phyloP scores from a whole-genome alignment of 2,888 invertebrate genomes.

The Philaethria dido region DNA sequence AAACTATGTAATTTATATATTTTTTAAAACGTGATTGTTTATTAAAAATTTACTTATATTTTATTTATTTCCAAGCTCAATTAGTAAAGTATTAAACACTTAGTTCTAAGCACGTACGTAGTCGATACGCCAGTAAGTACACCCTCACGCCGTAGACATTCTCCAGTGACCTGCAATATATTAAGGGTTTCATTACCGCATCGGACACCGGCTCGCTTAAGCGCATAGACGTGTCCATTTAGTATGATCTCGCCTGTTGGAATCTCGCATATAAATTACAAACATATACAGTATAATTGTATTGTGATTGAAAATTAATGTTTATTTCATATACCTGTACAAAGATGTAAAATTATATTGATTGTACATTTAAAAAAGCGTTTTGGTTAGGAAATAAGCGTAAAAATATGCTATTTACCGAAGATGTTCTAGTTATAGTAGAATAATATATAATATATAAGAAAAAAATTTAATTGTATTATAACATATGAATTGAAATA shows the following conservation, averaged over 20 bases:
- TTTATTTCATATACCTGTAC: not conserved
- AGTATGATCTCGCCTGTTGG: conserved; percentile 1
- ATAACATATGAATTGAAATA: too few relatives aligned
- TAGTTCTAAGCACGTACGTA: not conserved
- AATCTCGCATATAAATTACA: not conserved
- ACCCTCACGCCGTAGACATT: not conserved
- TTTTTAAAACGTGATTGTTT: too few relatives aligned
- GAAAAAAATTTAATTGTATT: too few relatives aligned
- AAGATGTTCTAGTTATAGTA: too few relatives aligned
- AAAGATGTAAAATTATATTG: too few relatives aligned
- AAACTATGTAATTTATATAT: too few relatives aligned
- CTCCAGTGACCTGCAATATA: conserved; percentile 20
- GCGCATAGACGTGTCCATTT: conserved; percentile 10
- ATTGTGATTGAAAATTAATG: not conserved
- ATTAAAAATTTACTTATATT: too few relatives aligned
- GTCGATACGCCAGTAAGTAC: not conserved
- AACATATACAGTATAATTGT: not conserved
- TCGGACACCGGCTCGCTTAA: conserved; percentile 6
- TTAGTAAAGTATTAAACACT: not conserved
- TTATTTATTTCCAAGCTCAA: not conserved
- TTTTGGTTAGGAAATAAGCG: too few relatives aligned
- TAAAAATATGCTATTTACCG: too few relatives aligned
- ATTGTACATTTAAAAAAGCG: too few relatives aligned
- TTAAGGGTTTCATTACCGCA: conserved; percentile 15
- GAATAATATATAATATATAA: too few relatives aligned